Percentiles rank a stretch among this genome's conserved stretches.
Evolutionary conservation across 2,113 vertebrate species (phyloP).

Genomic region (Notechis scutatus): DNA sequence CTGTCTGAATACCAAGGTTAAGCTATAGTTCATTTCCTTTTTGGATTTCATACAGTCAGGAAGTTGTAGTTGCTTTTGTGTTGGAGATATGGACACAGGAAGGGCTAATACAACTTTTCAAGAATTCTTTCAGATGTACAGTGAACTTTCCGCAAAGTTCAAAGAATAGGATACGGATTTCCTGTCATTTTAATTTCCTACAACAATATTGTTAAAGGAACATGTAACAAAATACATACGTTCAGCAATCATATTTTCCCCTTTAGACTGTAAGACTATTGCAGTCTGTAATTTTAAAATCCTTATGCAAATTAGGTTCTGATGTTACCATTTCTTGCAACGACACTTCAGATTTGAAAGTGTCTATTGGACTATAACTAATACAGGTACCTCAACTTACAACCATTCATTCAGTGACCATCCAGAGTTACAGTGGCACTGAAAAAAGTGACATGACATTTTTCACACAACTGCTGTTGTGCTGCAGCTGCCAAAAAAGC

Average conservation of each 20-base stretch:
- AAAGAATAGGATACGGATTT: constrained; percentile 34
- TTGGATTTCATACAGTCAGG: not conserved
- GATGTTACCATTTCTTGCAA: not conserved
- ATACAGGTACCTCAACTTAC: not conserved
- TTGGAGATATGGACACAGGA: constrained; percentile 17
- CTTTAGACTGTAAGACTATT: not conserved
- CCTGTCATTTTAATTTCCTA: constrained; percentile 36
- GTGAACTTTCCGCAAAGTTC: constrained; percentile 1
- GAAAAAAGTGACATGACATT: not conserved
- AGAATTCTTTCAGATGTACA: constrained; percentile 42
- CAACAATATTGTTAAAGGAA: constrained; percentile 17
- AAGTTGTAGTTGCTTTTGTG: not conserved
- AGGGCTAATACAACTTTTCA: constrained; percentile 56
- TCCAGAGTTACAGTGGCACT: not conserved
- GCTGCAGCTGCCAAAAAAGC: not conserved
- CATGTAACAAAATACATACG: constrained; percentile 21
- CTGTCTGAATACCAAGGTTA: not conserved
- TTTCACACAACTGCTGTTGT: not conserved
- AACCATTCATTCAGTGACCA: not conserved
- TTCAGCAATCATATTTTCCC: constrained; percentile 1
- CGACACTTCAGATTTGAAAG: not conserved
- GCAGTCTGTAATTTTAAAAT: not conserved
- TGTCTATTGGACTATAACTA: not conserved
- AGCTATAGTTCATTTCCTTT: not conserved
- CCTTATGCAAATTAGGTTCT: not conserved